Evolutionary conservation across 1,140 invertebrate species (phyloP).

Genomic region (Elymnias hypermnestra): DNA sequence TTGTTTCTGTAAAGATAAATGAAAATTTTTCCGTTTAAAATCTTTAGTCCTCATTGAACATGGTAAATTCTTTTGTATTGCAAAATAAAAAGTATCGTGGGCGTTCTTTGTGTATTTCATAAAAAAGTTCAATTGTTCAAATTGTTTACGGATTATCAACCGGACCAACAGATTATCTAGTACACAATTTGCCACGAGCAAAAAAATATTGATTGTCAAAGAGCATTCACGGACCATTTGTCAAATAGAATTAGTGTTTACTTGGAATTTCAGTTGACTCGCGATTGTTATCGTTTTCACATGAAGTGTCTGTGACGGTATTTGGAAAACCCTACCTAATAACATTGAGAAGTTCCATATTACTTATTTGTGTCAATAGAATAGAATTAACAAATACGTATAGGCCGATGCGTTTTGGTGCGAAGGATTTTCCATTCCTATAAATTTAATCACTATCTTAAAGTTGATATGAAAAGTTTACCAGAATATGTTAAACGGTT

Average conservation of each 20-base stretch:
- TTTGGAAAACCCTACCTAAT: too few relatives aligned
- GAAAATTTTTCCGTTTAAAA: not conserved
- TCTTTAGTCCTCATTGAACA: slow-evolving; percentile 1
- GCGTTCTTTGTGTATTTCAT: not conserved
- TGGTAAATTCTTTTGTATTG: not conserved
- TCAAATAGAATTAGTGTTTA: slow-evolving; percentile 4
- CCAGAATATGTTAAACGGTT: too few relatives aligned
- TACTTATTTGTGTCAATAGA: too few relatives aligned
- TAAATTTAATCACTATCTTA: too few relatives aligned
- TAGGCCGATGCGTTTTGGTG: too few relatives aligned
- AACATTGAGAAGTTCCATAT: too few relatives aligned
- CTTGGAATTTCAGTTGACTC: not conserved
- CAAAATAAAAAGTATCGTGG: not conserved
- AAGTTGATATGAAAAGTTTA: too few relatives aligned
- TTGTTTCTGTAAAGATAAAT: not conserved
- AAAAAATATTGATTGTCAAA: slow-evolving; percentile 1
- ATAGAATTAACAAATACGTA: too few relatives aligned
- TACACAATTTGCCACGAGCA: not conserved
- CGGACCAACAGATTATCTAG: slow-evolving; percentile 3
- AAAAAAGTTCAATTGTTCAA: not conserved
- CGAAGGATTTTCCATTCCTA: too few relatives aligned
- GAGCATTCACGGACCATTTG: not conserved
- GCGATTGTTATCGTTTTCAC: not conserved
- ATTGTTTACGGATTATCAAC: slow-evolving; percentile 4
- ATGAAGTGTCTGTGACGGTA: not conserved